Evolutionary conservation across 2,113 vertebrate species (phyloP), one percentile per base, ranked within the genome.

Genomic region (Grammomys dolichurus): DNA sequence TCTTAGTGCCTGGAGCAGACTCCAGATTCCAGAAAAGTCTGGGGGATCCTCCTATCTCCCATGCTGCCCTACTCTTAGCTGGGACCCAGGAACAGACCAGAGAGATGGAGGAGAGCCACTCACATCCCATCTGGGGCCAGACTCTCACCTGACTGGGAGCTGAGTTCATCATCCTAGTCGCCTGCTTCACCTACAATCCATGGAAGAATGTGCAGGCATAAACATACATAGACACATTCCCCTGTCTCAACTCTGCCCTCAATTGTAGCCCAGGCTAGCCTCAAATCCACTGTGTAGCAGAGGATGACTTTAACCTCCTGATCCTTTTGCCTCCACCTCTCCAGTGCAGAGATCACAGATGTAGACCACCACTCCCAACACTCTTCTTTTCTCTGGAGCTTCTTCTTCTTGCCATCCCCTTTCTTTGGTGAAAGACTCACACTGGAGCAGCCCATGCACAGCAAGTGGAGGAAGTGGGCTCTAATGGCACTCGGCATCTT

Each of bases 121-220:
- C 89, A 96, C 60, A 7, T 19, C 67, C 88, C 92, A 89, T 78
- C 92, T 95, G 95, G 77, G 90, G 48, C 92, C 90, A 93, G 85
- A 63, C 10, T 87, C 86, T 89, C 20, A 0, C 80, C 17, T 20
- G 60, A 40, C 94, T 65, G 51, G 84, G 58, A 96, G 26, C 73
- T 24, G 70, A 87, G 73, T 80, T 75, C 76, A 36, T 87, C 12
- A 8, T 26, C 54, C 40, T 58, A 46, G 13, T 76, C 76, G 48
- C 40, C 75, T 60, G 54, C 26, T 10, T n/a, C 28, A 0, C 19
- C 33, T 22, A 40, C 60, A 40, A 63, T 24, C 3, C 65, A 43
- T 36, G 33, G 80, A 76, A 48, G 78, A 82, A 40, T 24, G 24
- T 10, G 9, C 36, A 65, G 13, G 4, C 46, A 19, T 46, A 60